A percentile compares a stretch with the other conserved stretches of the same genome.
Evolutionary conservation across 2,888 invertebrate genomes (phyloP).

Genomic region (Erannis defoliaria): DNA sequence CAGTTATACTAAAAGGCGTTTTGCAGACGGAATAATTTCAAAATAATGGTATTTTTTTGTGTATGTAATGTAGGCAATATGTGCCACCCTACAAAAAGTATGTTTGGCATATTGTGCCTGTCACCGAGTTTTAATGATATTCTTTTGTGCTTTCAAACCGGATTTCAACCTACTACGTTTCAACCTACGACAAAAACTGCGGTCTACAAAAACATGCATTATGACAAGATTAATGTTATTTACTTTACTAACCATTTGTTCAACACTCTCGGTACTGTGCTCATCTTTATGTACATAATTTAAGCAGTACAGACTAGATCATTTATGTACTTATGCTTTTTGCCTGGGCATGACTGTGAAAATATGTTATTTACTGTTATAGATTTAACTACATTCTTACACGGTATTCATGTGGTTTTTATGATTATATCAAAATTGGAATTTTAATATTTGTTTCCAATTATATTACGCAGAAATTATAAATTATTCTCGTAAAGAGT

Average conservation of each 20-base stretch:
- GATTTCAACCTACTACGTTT: conserved; percentile 6
- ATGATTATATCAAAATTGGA: too few relatives aligned
- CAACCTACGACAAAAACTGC: conserved; percentile 11
- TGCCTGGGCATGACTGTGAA: neutral
- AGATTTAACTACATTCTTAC: too few relatives aligned
- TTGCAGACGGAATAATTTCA: neutral
- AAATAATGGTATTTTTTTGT: neutral
- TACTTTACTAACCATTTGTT: conserved; percentile 19
- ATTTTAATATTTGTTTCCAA: too few relatives aligned
- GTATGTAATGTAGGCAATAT: too few relatives aligned
- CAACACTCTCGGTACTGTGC: neutral
- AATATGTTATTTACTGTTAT: neutral
- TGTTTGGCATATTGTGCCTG: neutral
- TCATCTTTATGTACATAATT: conserved; percentile 6
- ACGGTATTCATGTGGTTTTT: too few relatives aligned
- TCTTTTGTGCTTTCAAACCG: conserved; percentile 16
- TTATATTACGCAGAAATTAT: too few relatives aligned
- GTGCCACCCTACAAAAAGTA: neutral
- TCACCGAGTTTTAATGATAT: conserved; percentile 8
- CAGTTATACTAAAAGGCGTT: neutral
- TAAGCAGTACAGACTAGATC: neutral
- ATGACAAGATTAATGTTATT: conserved; percentile 30
- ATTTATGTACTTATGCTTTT: conserved; percentile 1
- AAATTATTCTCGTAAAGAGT: too few relatives aligned
- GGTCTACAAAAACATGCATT: conserved; percentile 12